phyloP scores from a whole-genome alignment of 2,797 vertebrate species.

The Protosalanx chinensis region DNA sequence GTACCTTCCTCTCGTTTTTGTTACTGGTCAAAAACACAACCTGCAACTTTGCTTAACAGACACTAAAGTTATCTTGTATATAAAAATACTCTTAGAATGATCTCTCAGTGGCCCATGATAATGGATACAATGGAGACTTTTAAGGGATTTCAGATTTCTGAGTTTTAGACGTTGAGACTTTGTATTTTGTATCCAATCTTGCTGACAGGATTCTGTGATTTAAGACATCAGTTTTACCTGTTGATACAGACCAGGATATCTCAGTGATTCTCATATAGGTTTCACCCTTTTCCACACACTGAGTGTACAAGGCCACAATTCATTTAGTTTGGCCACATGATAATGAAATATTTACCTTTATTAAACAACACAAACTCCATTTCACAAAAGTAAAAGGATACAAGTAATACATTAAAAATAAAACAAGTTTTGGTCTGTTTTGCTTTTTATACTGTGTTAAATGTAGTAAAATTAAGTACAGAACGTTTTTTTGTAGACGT shows the following conservation, averaged over 20 bases:
- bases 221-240: neutral
- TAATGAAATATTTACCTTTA: neutral
- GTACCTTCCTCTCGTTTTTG: conserved; percentile 37
- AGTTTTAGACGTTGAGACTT: neutral
- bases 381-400: neutral
- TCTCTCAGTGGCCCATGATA: neutral
- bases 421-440: neutral
- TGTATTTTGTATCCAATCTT: conserved; percentile 16
- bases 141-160: neutral
- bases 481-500: neutral
- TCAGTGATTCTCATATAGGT: neutral
- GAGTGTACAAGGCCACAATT: neutral
- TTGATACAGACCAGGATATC: neutral
- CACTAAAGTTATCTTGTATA: conserved; percentile 11
- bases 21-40: conserved; percentile 37
- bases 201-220: neutral
- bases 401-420: neutral
- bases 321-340: neutral
- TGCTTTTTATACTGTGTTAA: neutral
- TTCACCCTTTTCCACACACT: neutral
- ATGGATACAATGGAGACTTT: neutral
- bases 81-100: neutral
- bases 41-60: conserved; percentile 29
- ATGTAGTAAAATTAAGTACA: neutral
- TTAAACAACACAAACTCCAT: neutral